Conservation (phyloP, 2,113 vertebrate genomes). For the Myiozetetes cayanensis region DNA sequence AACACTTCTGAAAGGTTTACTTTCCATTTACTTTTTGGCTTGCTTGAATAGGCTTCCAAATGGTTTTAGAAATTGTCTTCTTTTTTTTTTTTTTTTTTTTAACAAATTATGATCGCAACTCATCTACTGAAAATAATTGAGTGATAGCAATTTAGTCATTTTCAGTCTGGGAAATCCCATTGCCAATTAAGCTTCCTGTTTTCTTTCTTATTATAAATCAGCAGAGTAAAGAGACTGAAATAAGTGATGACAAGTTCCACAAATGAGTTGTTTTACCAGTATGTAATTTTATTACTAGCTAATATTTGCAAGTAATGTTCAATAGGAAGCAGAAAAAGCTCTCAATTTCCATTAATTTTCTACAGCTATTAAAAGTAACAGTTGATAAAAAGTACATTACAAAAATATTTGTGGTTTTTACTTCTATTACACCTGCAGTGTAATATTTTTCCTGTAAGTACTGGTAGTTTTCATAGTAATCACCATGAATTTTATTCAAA, state of each 20-base stretch:
- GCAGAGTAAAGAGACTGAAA: conserved; percentile 14
- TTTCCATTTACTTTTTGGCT: conserved; percentile 26
- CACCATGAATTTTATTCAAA: background rate
- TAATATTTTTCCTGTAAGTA: background rate
- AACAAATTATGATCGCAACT: background rate
- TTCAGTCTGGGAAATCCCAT: background rate
- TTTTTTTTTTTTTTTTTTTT: background rate
- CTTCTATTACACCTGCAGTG: background rate
- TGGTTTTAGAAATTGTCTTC: background rate
- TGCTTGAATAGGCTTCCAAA: conserved; percentile 16
- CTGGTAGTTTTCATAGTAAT: background rate
- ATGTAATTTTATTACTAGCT: conserved; percentile 6
- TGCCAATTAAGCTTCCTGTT: conserved; percentile 13
- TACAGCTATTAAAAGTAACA: background rate
- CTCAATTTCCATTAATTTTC: background rate
- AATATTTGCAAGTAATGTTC: conserved; percentile 8
- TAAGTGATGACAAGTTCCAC: background rate
- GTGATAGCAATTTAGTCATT: background rate
- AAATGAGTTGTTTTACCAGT: background rate
- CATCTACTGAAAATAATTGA: conserved; percentile 23
- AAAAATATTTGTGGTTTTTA: background rate
- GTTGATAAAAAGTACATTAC: background rate
- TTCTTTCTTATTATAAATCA: conserved; percentile 9
- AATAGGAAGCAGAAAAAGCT: background rate
- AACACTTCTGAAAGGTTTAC: background rate